Base-by-base conservation (phyloP, 2,797 vertebrate species). In the Dromococcyx pavoninus region DNA sequence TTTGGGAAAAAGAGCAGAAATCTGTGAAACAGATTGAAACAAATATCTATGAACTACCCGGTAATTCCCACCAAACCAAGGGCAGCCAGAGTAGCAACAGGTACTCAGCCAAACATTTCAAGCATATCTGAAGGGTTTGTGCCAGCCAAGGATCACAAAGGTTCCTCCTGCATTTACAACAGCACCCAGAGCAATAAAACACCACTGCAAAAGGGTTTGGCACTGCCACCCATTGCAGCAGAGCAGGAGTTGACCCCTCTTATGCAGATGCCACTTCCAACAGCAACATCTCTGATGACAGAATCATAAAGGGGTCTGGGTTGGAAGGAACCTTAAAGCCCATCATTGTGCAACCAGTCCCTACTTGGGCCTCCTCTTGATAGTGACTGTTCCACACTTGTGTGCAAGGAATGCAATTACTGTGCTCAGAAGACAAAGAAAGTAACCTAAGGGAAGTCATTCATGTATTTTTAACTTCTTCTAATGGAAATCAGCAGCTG, bases 11-110 rank as follows among this genome's bases (percentile, higher is more conserved):
- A n/a, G 61, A 94, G 75, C 50, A 88, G 54, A 84, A 91, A 84
- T 76, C 88, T 35, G 33, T 12, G 70, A 39, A 92, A 82, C 85
- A 96, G 81, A 92, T 82, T 92, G 91, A 96, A 93, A 88, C 66
- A 70, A 32, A 72, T 62, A 73, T 50, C 91, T 10, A 18, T 25
- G 88, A 94, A 86, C 84, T 18, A 32, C 21, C 17, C 77, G 69
- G 57, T 70, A 92, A 76, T 51, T 85, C 92, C 66, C 77, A 70
- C 53, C 78, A 67, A 89, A 56, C 79, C 72, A 32, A 95, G 65
- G 28, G 76, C 53, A 82, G 85, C 28, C 85, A 95, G 85, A 66
- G 62, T 0, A 4, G 41, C 82, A 65, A 43, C 61, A 30, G 33
- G 53, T 72, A 64, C 60, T 35, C 21, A 15, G 84, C 76, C 88